These are phyloP conservation scores for Shargacucullia verbasci DNA, from an alignment of 2,888 invertebrate species.

Conservation along the genomic window DNA sequence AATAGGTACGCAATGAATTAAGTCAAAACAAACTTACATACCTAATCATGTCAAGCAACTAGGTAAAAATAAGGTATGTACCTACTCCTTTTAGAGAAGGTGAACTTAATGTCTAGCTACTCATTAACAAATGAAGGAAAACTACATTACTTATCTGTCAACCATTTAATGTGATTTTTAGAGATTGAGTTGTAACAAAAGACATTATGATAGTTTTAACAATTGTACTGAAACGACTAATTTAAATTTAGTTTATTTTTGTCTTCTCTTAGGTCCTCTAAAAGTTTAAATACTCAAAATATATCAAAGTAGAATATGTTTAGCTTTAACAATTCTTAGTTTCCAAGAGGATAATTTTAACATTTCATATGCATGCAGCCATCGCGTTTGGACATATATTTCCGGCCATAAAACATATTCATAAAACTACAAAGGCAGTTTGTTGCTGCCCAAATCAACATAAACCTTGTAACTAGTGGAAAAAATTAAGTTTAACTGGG, in stretches of 20 bases:
- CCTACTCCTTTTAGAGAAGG: too few relatives aligned
- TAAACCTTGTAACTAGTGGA: conserved; percentile 43
- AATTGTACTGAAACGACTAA: too few relatives aligned
- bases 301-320: not conserved
- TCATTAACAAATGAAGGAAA: too few relatives aligned
- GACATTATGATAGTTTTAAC: too few relatives aligned
- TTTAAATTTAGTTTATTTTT: too few relatives aligned
- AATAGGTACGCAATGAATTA: conserved; percentile 11
- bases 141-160: too few relatives aligned
- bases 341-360: conserved; percentile 17
- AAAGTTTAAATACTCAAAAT: too few relatives aligned
- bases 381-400: conserved; percentile 29
- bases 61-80: conserved; percentile 1
- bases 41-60: conserved; percentile 3
- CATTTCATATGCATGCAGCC: conserved; percentile 28
- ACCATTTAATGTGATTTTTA: too few relatives aligned
- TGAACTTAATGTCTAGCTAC: too few relatives aligned
- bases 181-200: too few relatives aligned
- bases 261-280: too few relatives aligned
- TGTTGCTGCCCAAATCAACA: conserved; percentile 37
- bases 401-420: conserved; percentile 42
- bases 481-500: conserved; percentile 21
- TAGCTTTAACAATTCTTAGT: not conserved
- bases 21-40: conserved; percentile 21
- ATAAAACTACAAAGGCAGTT: conserved; percentile 32